Evolutionary conservation across 2,888 invertebrate genomes (phyloP).

Genomic region (Gastracanthus pulcherrimus): DNA sequence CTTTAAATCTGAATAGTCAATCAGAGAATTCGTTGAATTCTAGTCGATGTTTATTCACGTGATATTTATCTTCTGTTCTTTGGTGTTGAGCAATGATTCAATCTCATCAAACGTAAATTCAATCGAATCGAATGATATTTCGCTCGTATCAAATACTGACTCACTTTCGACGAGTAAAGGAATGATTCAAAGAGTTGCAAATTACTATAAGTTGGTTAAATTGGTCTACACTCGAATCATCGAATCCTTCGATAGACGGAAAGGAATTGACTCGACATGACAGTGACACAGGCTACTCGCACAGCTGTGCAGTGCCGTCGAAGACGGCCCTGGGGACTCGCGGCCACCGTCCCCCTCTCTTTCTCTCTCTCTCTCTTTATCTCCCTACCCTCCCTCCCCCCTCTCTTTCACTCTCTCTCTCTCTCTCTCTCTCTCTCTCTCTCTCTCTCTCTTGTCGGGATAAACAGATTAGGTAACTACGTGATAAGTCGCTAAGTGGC

Average conservation of each 20-base stretch:
- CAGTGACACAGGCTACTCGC: conserved; percentile 31
- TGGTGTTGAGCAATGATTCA: background rate
- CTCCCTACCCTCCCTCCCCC: conserved; percentile 52
- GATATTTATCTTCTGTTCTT: too few relatives aligned
- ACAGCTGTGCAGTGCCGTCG: conserved; percentile 31
- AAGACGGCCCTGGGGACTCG: conserved; percentile 58
- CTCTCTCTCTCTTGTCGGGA: conserved; percentile 66
- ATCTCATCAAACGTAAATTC: background rate
- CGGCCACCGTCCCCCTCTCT: conserved; percentile 4
- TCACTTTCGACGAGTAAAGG: background rate
- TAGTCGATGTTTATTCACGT: too few relatives aligned
- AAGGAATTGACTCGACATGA: conserved; percentile 9
- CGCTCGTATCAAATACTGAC: background rate
- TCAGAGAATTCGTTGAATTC: too few relatives aligned
- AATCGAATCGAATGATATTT: background rate
- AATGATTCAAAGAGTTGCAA: conserved; percentile 2
- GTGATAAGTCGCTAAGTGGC: conserved; percentile 78
- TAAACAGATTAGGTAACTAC: conserved; percentile 78
- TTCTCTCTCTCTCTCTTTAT: conserved; percentile 56
- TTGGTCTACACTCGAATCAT: background rate
- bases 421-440: conserved; percentile 45
- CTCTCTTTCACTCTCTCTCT: conserved; percentile 53
- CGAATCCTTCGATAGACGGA: conserved; percentile 4
- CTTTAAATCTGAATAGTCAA: too few relatives aligned
- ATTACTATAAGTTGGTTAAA: background rate